These are phyloP conservation scores for Epirrhoe alternata DNA, from an alignment of 2,888 invertebrate genomes.

Conservation along the genomic window DNA sequence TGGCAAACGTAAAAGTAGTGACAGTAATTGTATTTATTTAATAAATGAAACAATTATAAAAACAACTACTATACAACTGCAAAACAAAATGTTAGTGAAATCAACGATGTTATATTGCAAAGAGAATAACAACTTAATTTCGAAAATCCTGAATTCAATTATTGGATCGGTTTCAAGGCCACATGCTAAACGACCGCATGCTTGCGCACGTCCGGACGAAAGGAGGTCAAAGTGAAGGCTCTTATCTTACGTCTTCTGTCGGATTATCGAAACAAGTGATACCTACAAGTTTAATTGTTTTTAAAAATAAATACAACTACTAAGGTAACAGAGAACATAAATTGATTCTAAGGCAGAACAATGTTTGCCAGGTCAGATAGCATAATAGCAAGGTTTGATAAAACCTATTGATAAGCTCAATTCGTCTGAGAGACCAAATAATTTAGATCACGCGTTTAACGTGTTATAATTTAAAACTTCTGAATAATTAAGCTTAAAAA, in stretches of 20 bases:
- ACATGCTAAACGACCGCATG: constrained; percentile 50
- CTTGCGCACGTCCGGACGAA: constrained; percentile 67
- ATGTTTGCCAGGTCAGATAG: too few species aligned
- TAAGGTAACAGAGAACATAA: too few species aligned
- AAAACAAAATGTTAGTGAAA: not conserved
- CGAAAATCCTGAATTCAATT: constrained; percentile 42
- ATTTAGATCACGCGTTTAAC: not conserved
- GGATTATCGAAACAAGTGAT: constrained; percentile 39
- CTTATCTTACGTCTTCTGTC: constrained; percentile 62
- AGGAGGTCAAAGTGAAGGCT: constrained; percentile 72
- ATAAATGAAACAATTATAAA: not conserved
- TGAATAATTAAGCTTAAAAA: too few species aligned
- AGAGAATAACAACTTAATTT: constrained; percentile 15
- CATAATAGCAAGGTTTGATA: too few species aligned
- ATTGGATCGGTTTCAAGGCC: constrained; percentile 72
- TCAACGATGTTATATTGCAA: constrained; percentile 8
- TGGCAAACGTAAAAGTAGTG: not conserved
- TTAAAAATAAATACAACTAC: not conserved
- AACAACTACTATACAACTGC: not conserved
- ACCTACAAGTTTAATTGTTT: not conserved
- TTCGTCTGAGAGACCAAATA: not conserved
- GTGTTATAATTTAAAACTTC: too few species aligned
- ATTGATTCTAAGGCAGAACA: too few species aligned
- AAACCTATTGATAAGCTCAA: not conserved
- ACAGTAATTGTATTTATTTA: too few species aligned